phyloP scores from a whole-genome alignment of 2,113 vertebrate genomes.

The Brachyhypopomus gauderio region DNA sequence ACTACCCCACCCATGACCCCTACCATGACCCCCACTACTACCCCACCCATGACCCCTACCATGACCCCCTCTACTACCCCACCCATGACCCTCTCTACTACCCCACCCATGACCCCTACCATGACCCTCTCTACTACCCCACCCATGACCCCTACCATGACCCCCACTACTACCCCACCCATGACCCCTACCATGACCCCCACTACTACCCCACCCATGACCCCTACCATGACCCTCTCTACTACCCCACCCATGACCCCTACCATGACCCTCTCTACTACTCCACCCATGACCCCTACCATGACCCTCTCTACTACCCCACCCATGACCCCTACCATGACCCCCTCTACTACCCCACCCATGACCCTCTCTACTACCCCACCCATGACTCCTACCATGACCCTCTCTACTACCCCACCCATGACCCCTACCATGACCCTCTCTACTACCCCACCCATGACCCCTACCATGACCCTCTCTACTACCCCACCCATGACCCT shows the following conservation, averaged over 20 bases:
- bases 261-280: conserved; percentile 5
- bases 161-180: conserved; percentile 17
- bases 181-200: conserved; percentile 34
- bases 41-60: conserved; percentile 38
- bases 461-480: conserved; percentile 13
- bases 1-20: conserved; percentile 41
- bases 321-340: conserved; percentile 34
- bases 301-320: conserved; percentile 14
- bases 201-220: conserved; percentile 37
- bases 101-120: too few relatives aligned
- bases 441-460: conserved; percentile 38
- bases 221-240: conserved; percentile 13
- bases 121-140: conserved; percentile 14
- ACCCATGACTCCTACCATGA: neutral
- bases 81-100: too few relatives aligned
- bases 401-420: conserved; percentile 17
- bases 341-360: conserved; percentile 18
- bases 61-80: conserved; percentile 15
- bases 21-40: conserved; percentile 4
- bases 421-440: conserved; percentile 34
- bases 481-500: conserved; percentile 44
- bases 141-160: conserved; percentile 34
- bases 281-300: conserved; percentile 38
- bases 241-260: conserved; percentile 41
- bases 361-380: too few relatives aligned